Base-by-base conservation (phyloP, 2,888 invertebrate species). In the Allolobophora icterica region DNA sequence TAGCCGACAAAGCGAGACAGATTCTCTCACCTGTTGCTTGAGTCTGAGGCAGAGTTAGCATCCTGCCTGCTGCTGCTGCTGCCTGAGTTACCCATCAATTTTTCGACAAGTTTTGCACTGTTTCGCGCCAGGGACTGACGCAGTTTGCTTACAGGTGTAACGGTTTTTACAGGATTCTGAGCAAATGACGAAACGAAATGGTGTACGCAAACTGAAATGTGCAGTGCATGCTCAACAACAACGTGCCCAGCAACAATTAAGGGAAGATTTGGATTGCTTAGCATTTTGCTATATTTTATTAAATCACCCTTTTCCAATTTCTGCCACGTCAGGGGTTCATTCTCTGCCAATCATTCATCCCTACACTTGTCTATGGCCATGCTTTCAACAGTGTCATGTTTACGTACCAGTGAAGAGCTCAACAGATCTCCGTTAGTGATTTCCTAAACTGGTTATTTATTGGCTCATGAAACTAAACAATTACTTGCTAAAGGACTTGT, bases 101-200 rank as follows among this genome's bases (percentile, higher is more conserved):
- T 96, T 95, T 96, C 96, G 95, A 97, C 96, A 95, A 97, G 96
- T 94, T 97, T 96, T 95, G 96, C 97, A 94, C 97, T 97, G 94
- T 96, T 97, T 93, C 97, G 96, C 95, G 96, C 96, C 95, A 97
- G 96, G 93, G 96, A 96, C 94, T 97, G 97, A 95, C 97, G 96
- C 94, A 97, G 96, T 96, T 96, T 97, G 94, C 96, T 96, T 96
- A 97, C 96, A 95, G 97, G 97, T 87, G 87, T 87, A 35, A 87
- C 87, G 38, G 8, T 87, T 87, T 87, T 87, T 87, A 87, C 87
- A 87, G 87, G 34, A 87, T 19, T 87, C 87, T 87, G 87, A 71
- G 87, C 38, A 87, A 87, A 87, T 34, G 33, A 87, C 35, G 87
- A 11, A 87, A 87, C 19, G 34, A 87, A 87, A 87, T 35, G 19